Evolutionary conservation across 2,888 invertebrate species (phyloP), one percentile per base, ranked within the genome.

Genomic region (Drosophila picticornis): DNA sequence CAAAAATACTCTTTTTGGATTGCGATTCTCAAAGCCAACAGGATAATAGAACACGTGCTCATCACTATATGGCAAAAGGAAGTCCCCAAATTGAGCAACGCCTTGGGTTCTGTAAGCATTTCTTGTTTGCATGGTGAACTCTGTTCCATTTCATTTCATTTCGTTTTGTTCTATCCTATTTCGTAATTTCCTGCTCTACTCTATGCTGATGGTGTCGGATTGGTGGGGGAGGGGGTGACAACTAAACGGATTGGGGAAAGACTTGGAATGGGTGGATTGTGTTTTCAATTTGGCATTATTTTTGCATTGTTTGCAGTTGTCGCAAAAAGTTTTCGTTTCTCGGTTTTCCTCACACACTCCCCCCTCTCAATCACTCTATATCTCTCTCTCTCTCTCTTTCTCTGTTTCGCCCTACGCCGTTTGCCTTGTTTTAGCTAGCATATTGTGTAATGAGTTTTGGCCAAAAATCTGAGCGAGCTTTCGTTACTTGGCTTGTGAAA

Each of bases 291-390:
- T 69, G 34, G 53, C 68, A 77, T 81, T 82, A 75, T 78, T 80
- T 72, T 43, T 57, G 78, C 73, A 76, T 80, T 84, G 75, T 80
- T 75, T 72, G 76, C 53, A 65, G 63, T 83, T 83, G 67, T 66
- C 67, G 67, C 65, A 58, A 70, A 74, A 66, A 77, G 32, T 56
- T 38, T 66, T 32, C 29, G 27, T 46, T 40, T 40, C 59, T 27
- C 58, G 22, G 13, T 56, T 22, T 40, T 27, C 25, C 55, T 25
- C n/a, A 19, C 36, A 19, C 50, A 29, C 50, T 19, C 16, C 31
- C 4, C 11, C 1, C 19, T 16, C 1, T 13, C 27, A 13, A 13
- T 3, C 19, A 11, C 22, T 31, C 10, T 19, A 29, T 13, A 46
- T 31, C 31, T 19, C 27, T 27, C 7, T n/a, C 29, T 34, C 16